Percentiles rank a stretch among this genome's conserved stretches.
phyloP scores from a whole-genome alignment of 2,113 vertebrate species.

The Marcusenius ussheri region DNA sequence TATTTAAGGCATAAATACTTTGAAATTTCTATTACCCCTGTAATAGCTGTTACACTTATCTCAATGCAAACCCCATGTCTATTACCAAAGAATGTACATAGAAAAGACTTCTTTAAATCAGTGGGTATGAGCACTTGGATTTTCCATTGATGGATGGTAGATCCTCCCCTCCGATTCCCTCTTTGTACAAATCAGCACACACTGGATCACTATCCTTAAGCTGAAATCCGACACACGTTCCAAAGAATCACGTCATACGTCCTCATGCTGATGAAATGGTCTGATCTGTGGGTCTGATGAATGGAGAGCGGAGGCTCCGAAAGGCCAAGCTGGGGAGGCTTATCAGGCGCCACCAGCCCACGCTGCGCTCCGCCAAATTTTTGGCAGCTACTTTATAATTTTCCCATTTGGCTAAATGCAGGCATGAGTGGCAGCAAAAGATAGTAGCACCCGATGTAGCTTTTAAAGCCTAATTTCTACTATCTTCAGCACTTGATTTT shows the following conservation, averaged over 20 bases:
- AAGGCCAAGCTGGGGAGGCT: neutral
- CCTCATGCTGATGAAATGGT: neutral
- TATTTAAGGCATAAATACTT: conserved; percentile 1
- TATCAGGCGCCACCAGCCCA: neutral
- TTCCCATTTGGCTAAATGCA: neutral
- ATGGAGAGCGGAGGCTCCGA: neutral
- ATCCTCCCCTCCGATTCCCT: neutral
- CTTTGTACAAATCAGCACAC: neutral
- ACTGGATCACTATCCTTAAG: neutral
- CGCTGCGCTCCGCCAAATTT: neutral
- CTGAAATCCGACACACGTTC: neutral
- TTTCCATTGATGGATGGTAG: neutral
- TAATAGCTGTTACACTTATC: neutral
- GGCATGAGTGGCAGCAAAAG: neutral
- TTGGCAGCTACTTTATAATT: neutral
- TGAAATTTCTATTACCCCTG: conserved; percentile 19
- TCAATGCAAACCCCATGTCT: neutral
- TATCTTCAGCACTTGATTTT: neutral
- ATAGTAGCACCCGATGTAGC: neutral
- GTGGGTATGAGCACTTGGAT: neutral
- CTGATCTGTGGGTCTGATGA: neutral
- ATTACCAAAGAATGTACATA: neutral
- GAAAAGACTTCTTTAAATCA: neutral
- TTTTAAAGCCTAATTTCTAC: neutral
- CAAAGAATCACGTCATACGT: neutral